Percentiles rank a stretch among this genome's conserved stretches.
phyloP scores from a whole-genome alignment of 2,888 invertebrate genomes.

The Drosophila prolongata region DNA sequence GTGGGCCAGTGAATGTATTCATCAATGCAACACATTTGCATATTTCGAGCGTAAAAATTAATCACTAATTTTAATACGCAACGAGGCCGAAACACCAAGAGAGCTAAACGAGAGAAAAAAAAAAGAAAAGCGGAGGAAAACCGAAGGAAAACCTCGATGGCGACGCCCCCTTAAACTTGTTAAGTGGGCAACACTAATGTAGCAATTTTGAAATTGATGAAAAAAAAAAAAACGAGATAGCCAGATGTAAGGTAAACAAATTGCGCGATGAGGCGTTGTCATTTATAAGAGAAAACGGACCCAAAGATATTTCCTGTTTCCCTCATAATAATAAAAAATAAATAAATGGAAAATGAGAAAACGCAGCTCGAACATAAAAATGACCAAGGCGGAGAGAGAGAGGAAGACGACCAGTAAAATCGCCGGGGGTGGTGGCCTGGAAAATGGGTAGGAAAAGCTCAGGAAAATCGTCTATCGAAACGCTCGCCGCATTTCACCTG shows the following conservation, averaged over 20 bases:
- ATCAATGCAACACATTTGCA: constrained; percentile 83
- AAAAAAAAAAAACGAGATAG: constrained; percentile 20
- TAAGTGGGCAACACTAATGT: constrained; percentile 83
- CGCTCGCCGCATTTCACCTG: constrained; percentile 69
- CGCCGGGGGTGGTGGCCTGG: constrained; percentile 5
- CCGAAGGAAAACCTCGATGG: constrained; percentile 25
- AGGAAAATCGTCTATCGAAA: constrained; percentile 71
- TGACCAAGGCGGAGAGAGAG: constrained; percentile 32
- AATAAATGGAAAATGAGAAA: constrained; percentile 79
- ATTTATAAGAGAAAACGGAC: constrained; percentile 65
- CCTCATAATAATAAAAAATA: constrained; percentile 78
- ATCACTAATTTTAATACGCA: constrained; percentile 84
- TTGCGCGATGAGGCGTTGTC: constrained; percentile 83
- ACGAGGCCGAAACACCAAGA: constrained; percentile 38
- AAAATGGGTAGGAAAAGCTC: constrained; percentile 49
- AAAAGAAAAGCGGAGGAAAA: constrained; percentile 6
- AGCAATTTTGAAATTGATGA: constrained; percentile 82
- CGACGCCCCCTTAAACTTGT: constrained; percentile 71
- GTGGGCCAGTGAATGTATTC: constrained; percentile 73
- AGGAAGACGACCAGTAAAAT: background rate
- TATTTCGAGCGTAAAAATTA: constrained; percentile 84
- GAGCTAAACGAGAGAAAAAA: background rate
- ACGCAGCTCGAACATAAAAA: constrained; percentile 62
- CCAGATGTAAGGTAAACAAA: constrained; percentile 79
- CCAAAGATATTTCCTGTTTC: constrained; percentile 76